A percentile compares a stretch with the other conserved stretches of the same genome.
These are phyloP conservation scores for Neocrepidodera transversa DNA, from an alignment of 2,888 invertebrate genomes.

Conservation along the genomic window DNA sequence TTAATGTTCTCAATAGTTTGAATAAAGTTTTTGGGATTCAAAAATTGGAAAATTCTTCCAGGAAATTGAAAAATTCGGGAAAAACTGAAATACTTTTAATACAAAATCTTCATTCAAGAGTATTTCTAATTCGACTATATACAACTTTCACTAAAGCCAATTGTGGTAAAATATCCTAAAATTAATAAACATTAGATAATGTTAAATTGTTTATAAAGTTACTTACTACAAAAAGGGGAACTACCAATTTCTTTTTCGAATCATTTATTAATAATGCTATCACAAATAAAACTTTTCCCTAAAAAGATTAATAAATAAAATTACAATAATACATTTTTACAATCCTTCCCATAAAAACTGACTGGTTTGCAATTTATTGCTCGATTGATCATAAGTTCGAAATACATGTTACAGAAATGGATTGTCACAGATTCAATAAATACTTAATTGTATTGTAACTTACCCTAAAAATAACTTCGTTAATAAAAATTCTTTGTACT, in stretches of 20 bases:
- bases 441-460: too few species aligned
- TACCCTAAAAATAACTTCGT: slow-evolving; percentile 40
- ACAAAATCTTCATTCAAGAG: too few species aligned
- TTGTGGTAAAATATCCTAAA: slow-evolving; percentile 35
- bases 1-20: too few species aligned
- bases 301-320: slow-evolving; percentile 19
- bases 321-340: background rate
- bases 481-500: slow-evolving; percentile 39
- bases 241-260: slow-evolving; percentile 23
- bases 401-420: too few species aligned
- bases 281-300: slow-evolving; percentile 36
- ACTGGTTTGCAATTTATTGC: too few species aligned
- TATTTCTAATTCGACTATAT: slow-evolving; percentile 19
- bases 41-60: too few species aligned
- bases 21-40: too few species aligned
- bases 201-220: background rate
- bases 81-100: too few species aligned
- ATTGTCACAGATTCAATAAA: too few species aligned
- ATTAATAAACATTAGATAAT: slow-evolving; percentile 13
- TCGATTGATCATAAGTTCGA: too few species aligned
- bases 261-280: slow-evolving; percentile 30
- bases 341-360: too few species aligned
- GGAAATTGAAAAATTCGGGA: too few species aligned
- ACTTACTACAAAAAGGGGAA: slow-evolving; percentile 37
- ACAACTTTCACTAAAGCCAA: slow-evolving; percentile 31